Base-by-base conservation (phyloP, 2,888 invertebrate genomes). In the Esperia sulphurella region DNA sequence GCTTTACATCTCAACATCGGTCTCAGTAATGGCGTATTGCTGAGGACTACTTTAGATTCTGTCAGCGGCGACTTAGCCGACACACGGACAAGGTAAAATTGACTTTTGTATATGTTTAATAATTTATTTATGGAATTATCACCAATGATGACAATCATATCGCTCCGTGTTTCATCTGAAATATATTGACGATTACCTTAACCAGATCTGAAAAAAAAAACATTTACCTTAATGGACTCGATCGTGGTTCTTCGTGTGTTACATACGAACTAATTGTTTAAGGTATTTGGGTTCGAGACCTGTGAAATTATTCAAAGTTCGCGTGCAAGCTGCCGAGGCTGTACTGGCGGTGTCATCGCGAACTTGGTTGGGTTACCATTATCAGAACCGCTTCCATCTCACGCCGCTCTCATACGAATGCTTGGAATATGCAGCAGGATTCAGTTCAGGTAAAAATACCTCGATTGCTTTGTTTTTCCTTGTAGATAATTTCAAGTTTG, bases 351-450 rank as follows among this genome's bases (percentile, higher is more conserved):
- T 99, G 92, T 99, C 98, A 0, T 98, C 98, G 59, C 92, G 99
- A 58, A 97, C 98, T 0, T 99, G 99, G 99, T 90, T 99, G 21
- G 98, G 98, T 69, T 99, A 99, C 76, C 97, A 97, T 69, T 98
- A 99, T 79, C 99, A 99, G 81, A 98, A 97, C 83, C 92, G 96
- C 46, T 97, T 97, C 70, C 98, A 98, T 80, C 89, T 99, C 42
- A 98, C 98, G 0, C 98, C 98, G 0, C 83, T 98, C 0, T 98
- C 98, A 0, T 99, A 99, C 73, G 98, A 98, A 80, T 95, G 97
- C 49, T 86, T 99, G 49, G 99, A 99, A 76, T 98, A 97, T 83
- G 99, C 99, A 0, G 97, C 98, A 0, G 98, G 98, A 3, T 99
- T 99, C 80, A 94, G 94, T 75, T 95, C 95, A 58, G 92, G 92